phyloP scores from a whole-genome alignment of 2,797 vertebrate species.

The Oreonectes daqikongensis region DNA sequence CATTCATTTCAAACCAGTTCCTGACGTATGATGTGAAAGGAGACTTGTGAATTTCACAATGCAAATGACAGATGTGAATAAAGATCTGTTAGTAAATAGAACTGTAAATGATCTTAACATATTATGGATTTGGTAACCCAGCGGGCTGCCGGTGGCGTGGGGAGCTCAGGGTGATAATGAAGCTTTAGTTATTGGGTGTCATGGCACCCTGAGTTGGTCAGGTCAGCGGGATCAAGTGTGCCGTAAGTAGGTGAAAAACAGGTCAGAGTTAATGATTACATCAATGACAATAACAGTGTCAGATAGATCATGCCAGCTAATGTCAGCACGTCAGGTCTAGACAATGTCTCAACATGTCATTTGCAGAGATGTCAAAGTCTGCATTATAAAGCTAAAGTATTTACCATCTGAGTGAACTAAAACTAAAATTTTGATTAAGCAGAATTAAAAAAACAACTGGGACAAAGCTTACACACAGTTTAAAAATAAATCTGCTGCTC shows the following conservation, averaged over 20 bases:
- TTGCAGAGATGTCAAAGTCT: not conserved
- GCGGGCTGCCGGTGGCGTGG: not conserved
- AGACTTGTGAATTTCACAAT: not conserved
- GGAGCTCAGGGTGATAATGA: slow-evolving; percentile 7
- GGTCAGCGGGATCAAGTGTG: slow-evolving; percentile 17
- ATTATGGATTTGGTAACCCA: slow-evolving; percentile 38
- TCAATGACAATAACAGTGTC: not conserved
- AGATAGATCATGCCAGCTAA: not conserved
- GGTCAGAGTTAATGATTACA: slow-evolving; percentile 49
- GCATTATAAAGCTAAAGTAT: not conserved
- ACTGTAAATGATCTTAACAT: slow-evolving; percentile 4
- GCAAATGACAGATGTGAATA: slow-evolving; percentile 41
- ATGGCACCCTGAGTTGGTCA: slow-evolving; percentile 17
- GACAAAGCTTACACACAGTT: too few species aligned
- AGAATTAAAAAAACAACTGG: too few species aligned
- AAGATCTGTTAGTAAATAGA: not conserved
- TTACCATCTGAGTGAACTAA: too few species aligned
- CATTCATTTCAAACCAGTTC: too few species aligned
- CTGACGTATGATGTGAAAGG: too few species aligned
- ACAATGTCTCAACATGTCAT: not conserved
- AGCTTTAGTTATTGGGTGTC: slow-evolving; percentile 29
- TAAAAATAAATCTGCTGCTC: too few species aligned
- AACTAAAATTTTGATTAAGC: too few species aligned
- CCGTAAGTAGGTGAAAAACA: slow-evolving; percentile 19
- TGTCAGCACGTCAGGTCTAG: too few species aligned